Evolutionary conservation across 2,797 vertebrate genomes (phyloP).

Genomic region (Erethizon dorsatum): DNA sequence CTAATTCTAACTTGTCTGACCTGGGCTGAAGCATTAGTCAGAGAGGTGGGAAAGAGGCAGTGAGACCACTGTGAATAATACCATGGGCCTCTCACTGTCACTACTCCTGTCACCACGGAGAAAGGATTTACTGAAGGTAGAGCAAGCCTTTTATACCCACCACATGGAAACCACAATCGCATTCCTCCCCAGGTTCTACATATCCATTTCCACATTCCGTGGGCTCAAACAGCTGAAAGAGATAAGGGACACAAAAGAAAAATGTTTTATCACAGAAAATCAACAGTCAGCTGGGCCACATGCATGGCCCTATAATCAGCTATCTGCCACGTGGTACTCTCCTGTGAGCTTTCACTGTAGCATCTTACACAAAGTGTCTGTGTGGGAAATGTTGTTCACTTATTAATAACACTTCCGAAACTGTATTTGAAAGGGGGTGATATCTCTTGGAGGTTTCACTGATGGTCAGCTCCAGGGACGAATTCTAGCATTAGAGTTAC

Average conservation of each 20-base stretch:
- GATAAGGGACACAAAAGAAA: conserved; percentile 67
- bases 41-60: conserved; percentile 1
- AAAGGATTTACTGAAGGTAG: not conserved
- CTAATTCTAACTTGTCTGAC: conserved; percentile 31
- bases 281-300: not conserved
- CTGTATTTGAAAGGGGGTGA: not conserved
- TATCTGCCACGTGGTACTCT: not conserved
- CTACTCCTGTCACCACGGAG: not conserved
- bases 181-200: conserved; percentile 98
- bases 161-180: conserved; percentile 95
- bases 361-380: conserved; percentile 43
- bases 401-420: conserved; percentile 69
- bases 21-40: conserved; percentile 54
- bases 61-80: not conserved
- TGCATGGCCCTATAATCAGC: not conserved
- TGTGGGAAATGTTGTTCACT: conserved; percentile 54
- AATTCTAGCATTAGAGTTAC: conserved; percentile 26
- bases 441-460: conserved; percentile 31
- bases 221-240: conserved; percentile 94
- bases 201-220: conserved; percentile 98
- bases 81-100: not conserved
- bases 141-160: conserved; percentile 89
- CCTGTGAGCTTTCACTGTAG: not conserved
- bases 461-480: not conserved
- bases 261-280: conserved; percentile 53